Evolutionary conservation across 2,888 invertebrate genomes (phyloP), one percentile per base, ranked within the genome.

Genomic region (Drosophila anceps): DNA sequence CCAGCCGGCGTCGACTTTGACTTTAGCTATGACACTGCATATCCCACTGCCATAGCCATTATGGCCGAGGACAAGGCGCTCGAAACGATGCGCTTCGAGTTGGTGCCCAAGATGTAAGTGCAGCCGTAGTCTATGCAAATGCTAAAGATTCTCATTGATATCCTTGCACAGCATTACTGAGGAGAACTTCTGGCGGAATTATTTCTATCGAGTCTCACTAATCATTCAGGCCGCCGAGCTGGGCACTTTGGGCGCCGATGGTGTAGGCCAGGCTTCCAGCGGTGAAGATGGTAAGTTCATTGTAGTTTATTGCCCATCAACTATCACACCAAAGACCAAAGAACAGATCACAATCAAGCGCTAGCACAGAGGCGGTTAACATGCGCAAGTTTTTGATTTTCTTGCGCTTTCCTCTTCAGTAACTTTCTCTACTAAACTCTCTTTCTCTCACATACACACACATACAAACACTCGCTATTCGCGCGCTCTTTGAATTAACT

Each of bases 181-280:
- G 95, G 98, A 99, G 94, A 97, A 97, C 93, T 99, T 99, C 94
- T 99, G 99, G 99, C 96, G 98, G 92, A 99, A 99, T 95, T 99
- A 99, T 93, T 99, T 99, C 94, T 99, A 99, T 94, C 97, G 99
- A 92, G 97, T 99, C 87, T 98, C 98, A 89, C 96, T 99, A 90
- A 98, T 99, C 93, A 98, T 98, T 92, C 99, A 99, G 94, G 98
- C 98, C 85, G 97, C 96, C 93, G 98, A 98, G 77, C 87, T 93
- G 83, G 93, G 93, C 79, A 93, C 93, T 78, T 89, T 93, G 73
- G 93, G 93, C 69, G 92, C 91, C 64, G 93, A 93, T 89, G 93
- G 93, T 62, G 91, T 93, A 63, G 93, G 92, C 71, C 92, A 92
- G 87, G 93, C 93, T 83, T 93, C 93, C 76, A 92, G 92, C 85